These are phyloP conservation scores for Branchinecta lynchi DNA, from an alignment of 1,140 invertebrate species.

Conservation along the genomic window DNA sequence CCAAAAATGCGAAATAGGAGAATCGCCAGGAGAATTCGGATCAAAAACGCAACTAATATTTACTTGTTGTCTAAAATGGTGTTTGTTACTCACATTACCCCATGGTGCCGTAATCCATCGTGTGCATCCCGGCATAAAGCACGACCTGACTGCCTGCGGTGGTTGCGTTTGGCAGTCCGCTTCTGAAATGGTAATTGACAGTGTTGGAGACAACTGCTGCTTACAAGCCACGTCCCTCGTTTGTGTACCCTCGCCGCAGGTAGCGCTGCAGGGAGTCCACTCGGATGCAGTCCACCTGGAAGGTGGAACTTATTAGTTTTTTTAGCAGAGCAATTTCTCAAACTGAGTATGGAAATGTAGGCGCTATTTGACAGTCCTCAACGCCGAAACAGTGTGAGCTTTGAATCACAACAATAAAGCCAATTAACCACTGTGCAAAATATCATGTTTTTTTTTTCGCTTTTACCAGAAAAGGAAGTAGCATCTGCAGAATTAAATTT, in stretches of 20 bases:
- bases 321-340: too few species aligned
- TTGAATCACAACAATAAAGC: too few species aligned
- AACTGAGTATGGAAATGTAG: too few species aligned
- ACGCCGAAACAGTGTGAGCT: too few species aligned
- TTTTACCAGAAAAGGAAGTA: conserved; percentile 25
- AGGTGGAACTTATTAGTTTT: conserved; percentile 7
- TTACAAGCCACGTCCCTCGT: conserved; percentile 38
- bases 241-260: conserved; percentile 48
- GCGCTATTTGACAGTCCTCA: too few species aligned
- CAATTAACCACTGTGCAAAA: too few species aligned
- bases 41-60: too few species aligned
- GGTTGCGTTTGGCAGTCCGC: conserved; percentile 23
- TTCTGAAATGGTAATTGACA: conserved; percentile 36
- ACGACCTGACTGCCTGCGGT: conserved; percentile 22
- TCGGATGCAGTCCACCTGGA: conserved; percentile 37
- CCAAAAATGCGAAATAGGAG: too few species aligned
- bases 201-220: conserved; percentile 35
- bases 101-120: conserved; percentile 20
- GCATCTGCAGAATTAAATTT: background rate
- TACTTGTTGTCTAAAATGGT: too few species aligned
- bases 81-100: conserved; percentile 19
- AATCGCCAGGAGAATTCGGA: too few species aligned
- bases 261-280: conserved; percentile 46
- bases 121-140: conserved; percentile 14
- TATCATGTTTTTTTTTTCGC: too few species aligned